Evolutionary conservation across 2,113 vertebrate species (phyloP).

Genomic region (Bujurquina vittata): DNA sequence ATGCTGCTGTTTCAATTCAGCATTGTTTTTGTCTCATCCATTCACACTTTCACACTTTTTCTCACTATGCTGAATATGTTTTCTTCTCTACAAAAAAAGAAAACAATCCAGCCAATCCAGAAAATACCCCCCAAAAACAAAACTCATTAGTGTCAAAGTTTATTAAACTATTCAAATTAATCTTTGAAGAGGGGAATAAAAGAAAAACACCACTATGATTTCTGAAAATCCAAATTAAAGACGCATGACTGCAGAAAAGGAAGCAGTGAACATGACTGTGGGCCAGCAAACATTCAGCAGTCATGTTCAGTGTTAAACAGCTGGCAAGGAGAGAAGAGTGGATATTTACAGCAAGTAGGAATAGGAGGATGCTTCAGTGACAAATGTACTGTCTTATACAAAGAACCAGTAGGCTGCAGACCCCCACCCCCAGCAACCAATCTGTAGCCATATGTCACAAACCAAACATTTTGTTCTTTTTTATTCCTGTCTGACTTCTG

Average conservation of each 20-base stretch:
- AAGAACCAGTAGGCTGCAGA: neutral
- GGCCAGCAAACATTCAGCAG: neutral
- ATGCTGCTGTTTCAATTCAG: neutral
- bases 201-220: neutral
- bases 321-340: neutral
- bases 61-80: neutral
- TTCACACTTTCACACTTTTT: neutral
- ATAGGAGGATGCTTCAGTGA: conserved; percentile 1
- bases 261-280: neutral
- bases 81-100: neutral
- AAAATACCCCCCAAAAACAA: neutral
- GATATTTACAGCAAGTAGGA: neutral
- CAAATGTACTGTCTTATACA: neutral
- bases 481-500: neutral
- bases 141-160: neutral
- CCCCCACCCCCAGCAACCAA: neutral
- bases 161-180: neutral
- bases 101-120: neutral
- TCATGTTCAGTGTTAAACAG: neutral
- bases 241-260: neutral
- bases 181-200: neutral
- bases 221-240: neutral
- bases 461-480: neutral
- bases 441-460: neutral
- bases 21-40: neutral